These are phyloP conservation scores for Neogale vison DNA, from an alignment of 2,113 vertebrate species.

Conservation along the genomic window DNA sequence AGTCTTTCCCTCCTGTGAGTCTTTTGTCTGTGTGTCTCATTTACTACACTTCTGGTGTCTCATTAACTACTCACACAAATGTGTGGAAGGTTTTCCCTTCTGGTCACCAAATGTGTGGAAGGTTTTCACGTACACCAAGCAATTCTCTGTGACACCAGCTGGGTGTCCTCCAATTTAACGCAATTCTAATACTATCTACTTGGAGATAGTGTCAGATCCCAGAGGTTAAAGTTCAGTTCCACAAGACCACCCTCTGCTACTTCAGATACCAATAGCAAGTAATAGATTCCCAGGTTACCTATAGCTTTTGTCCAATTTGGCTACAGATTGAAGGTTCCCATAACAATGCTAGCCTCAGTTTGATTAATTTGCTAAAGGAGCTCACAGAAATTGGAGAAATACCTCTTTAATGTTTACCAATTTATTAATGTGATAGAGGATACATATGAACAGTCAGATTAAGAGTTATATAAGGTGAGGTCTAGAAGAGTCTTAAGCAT, in stretches of 20 bases:
- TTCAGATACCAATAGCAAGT: background rate
- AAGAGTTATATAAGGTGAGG: background rate
- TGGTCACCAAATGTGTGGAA: background rate
- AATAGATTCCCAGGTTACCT: background rate
- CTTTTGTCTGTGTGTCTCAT: background rate
- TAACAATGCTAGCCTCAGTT: background rate
- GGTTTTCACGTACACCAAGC: background rate
- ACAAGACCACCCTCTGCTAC: background rate
- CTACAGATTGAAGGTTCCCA: background rate
- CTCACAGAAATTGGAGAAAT: background rate
- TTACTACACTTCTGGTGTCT: background rate
- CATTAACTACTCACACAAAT: background rate
- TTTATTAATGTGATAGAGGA: background rate
- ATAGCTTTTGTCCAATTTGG: background rate
- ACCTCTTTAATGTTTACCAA: background rate
- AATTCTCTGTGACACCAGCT: background rate
- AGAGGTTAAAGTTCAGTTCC: background rate
- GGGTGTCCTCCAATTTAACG: background rate
- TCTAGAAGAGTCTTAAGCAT: background rate
- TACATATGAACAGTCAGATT: background rate
- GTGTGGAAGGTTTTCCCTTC: background rate
- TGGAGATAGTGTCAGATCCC: background rate
- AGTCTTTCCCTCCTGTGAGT: background rate
- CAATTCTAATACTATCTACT: background rate
- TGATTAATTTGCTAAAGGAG: background rate